Percentiles rank a stretch among this genome's conserved stretches.
These are phyloP conservation scores for Gracilinanus agilis DNA, from an alignment of 2,113 vertebrate genomes.

Conservation along the genomic window DNA sequence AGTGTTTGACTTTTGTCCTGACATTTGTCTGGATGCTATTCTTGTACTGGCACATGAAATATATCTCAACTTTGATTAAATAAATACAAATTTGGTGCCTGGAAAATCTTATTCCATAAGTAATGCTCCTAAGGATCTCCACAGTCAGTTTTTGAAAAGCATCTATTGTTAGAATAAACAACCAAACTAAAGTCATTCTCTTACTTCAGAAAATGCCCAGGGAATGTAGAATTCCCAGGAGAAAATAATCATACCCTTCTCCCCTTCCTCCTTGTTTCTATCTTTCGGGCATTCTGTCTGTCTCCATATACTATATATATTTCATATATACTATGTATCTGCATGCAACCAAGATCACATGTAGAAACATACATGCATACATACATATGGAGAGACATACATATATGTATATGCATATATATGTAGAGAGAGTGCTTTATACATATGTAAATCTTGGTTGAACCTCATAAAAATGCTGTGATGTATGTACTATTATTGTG, in stretches of 20 bases:
- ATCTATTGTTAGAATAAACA: background rate
- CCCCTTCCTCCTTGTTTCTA: background rate
- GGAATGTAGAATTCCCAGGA: background rate
- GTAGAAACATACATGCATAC: background rate
- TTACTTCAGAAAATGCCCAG: background rate
- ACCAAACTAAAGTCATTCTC: background rate
- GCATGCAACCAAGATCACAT: background rate
- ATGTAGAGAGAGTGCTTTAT: background rate
- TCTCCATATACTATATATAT: background rate
- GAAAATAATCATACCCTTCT: background rate
- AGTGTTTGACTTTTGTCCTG: background rate
- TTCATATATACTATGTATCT: no score
- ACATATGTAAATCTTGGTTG: background rate
- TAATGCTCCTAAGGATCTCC: background rate
- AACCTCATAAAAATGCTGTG: background rate
- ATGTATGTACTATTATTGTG: background rate
- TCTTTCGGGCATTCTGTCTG: background rate
- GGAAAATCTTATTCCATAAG: slow-evolving; percentile 1
- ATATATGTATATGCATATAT: background rate
- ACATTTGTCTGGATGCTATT: background rate
- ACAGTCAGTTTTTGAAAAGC: background rate
- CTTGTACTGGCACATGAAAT: slow-evolving; percentile 1
- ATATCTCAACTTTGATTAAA: background rate
- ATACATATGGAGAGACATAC: no score
- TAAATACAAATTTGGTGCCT: background rate